Evolutionary conservation across 2,797 vertebrate genomes (phyloP), one percentile per base, ranked within the genome.

Genomic region (Alauda arvensis): DNA sequence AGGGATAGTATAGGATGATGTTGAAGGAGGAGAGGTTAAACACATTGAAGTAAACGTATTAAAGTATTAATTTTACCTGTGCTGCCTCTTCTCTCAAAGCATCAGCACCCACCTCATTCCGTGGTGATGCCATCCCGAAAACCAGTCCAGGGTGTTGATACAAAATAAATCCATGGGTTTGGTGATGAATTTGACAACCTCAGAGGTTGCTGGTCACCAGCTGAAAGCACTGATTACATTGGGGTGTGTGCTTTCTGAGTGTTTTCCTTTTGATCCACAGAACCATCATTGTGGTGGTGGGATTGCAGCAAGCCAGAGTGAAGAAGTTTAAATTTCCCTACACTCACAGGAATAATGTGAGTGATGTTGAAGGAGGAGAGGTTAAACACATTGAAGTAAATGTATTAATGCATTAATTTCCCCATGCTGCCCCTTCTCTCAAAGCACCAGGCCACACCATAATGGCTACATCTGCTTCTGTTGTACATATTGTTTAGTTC

Each of bases 391-490:
- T 42, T 51, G 70, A 72, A 85, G 63, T 34, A 72, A 85, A 93
- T 65, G 76, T 79, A 78, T 92, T 90, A 85, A 93, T 34, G 43
- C 75, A 85, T 82, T 84, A 75, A 60, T 94, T 93, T 46, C 40
- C 70, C 55, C 40, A 1, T 69, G 84, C 79, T 53, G 75, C 55
- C 77, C 70, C 66, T 62, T 61, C 81, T 76, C 82, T 93, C 72
- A 49, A 65, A 91, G 85, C 85, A 88, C 56, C 82, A 67, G 87
- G 69, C 87, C 53, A 37, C 87, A 37, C 66, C n/a, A 93, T 87
- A 93, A 93, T 93, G 85, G 93, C 92, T 87, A 91, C 90, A 92
- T 95, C 92, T 95, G 92, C 92, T 94, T 92, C 93, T 95, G 85
- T 92, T 89, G 82, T 84, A 87, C 78, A 72, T 87, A 92, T 89